Conservation (phyloP, 1,140 invertebrate species). For the Pinna nobilis region DNA sequence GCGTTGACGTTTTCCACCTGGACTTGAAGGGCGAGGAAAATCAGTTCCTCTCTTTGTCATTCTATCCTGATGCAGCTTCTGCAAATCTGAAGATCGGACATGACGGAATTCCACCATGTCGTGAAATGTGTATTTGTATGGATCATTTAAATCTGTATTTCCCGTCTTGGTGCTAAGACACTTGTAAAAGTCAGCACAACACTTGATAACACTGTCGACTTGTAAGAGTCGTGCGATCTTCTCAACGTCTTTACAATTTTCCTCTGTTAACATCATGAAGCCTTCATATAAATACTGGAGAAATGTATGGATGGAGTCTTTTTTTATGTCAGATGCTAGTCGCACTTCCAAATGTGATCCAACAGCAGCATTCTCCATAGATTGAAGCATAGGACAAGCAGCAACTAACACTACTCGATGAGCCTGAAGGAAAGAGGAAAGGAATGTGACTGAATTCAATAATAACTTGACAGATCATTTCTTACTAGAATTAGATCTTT, state of each 20-base stretch:
- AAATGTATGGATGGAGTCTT: constrained; percentile 36
- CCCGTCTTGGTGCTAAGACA: constrained; percentile 36
- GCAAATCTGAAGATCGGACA: constrained; percentile 40
- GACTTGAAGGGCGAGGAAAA: constrained; percentile 18
- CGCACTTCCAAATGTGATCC: constrained; percentile 34
- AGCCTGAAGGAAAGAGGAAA: no score
- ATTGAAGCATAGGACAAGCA: constrained; percentile 43
- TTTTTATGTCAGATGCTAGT: constrained; percentile 32
- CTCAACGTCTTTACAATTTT: constrained; percentile 39
- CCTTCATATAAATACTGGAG: constrained; percentile 46
- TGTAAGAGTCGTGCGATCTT: constrained; percentile 36
- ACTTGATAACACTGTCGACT: constrained; percentile 44
- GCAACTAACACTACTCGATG: constrained; percentile 40
- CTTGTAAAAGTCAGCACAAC: constrained; percentile 42
- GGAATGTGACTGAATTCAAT: no score
- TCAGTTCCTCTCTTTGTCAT: constrained; percentile 36
- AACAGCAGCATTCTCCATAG: constrained; percentile 29
- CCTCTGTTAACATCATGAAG: constrained; percentile 42
- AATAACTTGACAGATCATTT: no score
- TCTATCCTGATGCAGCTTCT: constrained; percentile 38
- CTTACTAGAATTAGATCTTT: no score
- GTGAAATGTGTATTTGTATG: constrained; percentile 38
- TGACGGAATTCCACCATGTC: constrained; percentile 40
- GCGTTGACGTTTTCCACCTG: constrained; percentile 21
- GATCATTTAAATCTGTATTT: constrained; percentile 14